These are phyloP conservation scores for Diplodus sargus DNA, from an alignment of 2,797 vertebrate genomes.

Conservation along the genomic window DNA sequence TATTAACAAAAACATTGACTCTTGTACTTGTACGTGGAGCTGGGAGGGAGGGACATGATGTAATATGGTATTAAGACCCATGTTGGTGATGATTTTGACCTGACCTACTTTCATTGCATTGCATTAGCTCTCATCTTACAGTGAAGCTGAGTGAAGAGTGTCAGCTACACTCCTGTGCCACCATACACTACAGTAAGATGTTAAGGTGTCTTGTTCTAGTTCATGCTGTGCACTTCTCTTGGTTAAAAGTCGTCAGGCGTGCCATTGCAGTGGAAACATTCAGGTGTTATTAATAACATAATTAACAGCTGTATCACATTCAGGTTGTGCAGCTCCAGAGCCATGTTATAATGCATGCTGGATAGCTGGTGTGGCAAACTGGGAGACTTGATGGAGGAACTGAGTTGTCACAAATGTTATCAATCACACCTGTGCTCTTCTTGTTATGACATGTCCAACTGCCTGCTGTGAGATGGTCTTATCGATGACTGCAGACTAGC, in stretches of 20 bases:
- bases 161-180: not conserved
- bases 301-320: not conserved
- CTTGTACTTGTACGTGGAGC: not conserved
- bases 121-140: slow-evolving; percentile 5
- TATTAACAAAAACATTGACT: slow-evolving; percentile 6
- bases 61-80: slow-evolving; percentile 38
- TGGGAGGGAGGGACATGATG: slow-evolving; percentile 24
- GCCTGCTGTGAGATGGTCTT: not conserved
- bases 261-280: not conserved
- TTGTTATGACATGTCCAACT: not conserved
- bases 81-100: slow-evolving; percentile 36
- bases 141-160: not conserved
- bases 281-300: not conserved
- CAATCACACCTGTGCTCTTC: not conserved
- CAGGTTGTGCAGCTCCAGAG: not conserved
- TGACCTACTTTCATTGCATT: slow-evolving; percentile 39
- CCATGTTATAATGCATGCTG: not conserved
- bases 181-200: not conserved
- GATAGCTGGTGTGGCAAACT: not conserved
- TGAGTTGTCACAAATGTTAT: not conserved
- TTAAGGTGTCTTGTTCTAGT: not conserved
- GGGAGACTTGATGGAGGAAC: not conserved
- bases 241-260: not conserved
- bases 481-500: not conserved
- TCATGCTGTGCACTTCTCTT: not conserved